Evolutionary conservation across 2,888 invertebrate species (phyloP).

Genomic region (Lithophane leautieri): DNA sequence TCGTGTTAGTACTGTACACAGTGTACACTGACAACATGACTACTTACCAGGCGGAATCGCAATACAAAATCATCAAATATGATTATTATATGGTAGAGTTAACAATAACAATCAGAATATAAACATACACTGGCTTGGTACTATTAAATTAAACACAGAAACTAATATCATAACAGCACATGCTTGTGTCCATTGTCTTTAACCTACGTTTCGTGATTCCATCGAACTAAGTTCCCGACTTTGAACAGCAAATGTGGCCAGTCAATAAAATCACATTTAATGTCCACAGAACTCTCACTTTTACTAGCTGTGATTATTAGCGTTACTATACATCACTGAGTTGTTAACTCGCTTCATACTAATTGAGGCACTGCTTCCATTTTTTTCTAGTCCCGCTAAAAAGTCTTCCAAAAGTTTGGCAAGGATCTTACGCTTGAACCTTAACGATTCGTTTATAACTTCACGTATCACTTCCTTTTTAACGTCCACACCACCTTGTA

Average conservation of each 20-base stretch:
- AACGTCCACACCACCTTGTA: constrained; percentile 93
- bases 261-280: constrained; percentile 62
- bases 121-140: constrained; percentile 59
- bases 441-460: constrained; percentile 93
- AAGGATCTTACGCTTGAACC: constrained; percentile 94
- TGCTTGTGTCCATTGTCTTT: constrained; percentile 56
- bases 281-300: constrained; percentile 67
- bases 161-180: constrained; percentile 66
- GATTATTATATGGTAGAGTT: constrained; percentile 58
- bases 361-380: constrained; percentile 87
- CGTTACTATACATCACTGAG: constrained; percentile 77
- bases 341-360: constrained; percentile 81
- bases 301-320: constrained; percentile 86
- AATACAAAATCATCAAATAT: constrained; percentile 66
- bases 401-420: constrained; percentile 93
- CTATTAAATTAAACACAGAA: constrained; percentile 61
- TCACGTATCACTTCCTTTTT: constrained; percentile 93
- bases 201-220: constrained; percentile 46
- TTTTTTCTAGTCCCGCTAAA: constrained; percentile 87
- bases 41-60: constrained; percentile 69
- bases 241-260: constrained; percentile 60
- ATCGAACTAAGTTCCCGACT: constrained; percentile 46
- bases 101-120: constrained; percentile 61
- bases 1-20: constrained; percentile 61
- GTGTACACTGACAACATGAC: constrained; percentile 64